Percentiles rank a stretch among this genome's conserved stretches.
Conservation (phyloP, 1,140 invertebrate genomes). For the Drosophila orena region DNA sequence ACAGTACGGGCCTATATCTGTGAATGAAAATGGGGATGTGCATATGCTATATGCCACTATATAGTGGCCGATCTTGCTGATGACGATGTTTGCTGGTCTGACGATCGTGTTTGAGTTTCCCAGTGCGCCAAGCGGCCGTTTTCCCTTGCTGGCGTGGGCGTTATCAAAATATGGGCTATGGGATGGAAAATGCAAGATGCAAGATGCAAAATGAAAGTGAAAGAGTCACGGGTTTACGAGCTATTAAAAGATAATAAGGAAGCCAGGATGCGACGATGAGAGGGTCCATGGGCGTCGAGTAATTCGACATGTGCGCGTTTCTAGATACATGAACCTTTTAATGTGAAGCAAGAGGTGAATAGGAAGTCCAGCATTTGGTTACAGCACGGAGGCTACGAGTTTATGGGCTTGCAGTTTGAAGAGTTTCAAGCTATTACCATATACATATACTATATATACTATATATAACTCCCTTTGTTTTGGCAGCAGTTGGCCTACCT, state of each 20-base stretch:
- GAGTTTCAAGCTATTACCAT: neutral
- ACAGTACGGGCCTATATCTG: slow-evolving; percentile 38
- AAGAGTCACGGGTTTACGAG: slow-evolving; percentile 41
- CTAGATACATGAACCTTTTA: neutral
- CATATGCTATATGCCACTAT: neutral
- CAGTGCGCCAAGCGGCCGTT: slow-evolving; percentile 10
- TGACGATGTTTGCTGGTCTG: slow-evolving; percentile 42
- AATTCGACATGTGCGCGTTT: slow-evolving; percentile 32
- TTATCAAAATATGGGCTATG: slow-evolving; percentile 35
- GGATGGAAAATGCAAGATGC: neutral
- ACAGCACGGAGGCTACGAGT: neutral
- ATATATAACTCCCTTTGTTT: neutral
- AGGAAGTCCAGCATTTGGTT: slow-evolving; percentile 10
- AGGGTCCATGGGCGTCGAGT: slow-evolving; percentile 22
- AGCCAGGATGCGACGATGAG: slow-evolving; percentile 33
- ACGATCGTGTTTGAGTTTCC: slow-evolving; percentile 32
- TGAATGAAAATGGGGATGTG: slow-evolving; percentile 20
- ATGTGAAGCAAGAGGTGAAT: neutral
- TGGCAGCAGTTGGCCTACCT: too few species aligned
- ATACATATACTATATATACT: too few species aligned
- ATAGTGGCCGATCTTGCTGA: slow-evolving; percentile 20
- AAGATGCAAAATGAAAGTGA: slow-evolving; percentile 39
- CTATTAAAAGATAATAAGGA: slow-evolving; percentile 54
- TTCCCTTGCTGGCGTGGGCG: slow-evolving; percentile 48
- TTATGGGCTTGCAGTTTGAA: too few species aligned